Evolutionary conservation across 2,113 vertebrate genomes (phyloP).

Genomic region (Osmerus mordax): DNA sequence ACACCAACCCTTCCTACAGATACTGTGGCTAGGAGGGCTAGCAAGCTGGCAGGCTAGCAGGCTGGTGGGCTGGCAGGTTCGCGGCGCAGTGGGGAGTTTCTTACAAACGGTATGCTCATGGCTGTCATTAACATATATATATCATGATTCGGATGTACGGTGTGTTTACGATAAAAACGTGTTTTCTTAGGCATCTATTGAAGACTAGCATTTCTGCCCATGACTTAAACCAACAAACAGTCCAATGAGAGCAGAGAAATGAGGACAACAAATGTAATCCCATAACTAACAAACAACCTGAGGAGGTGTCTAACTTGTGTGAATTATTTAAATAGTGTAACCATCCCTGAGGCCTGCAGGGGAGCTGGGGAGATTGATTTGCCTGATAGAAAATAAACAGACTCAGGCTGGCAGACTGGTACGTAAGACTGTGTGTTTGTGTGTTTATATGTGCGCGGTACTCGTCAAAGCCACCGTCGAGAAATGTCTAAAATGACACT

Average conservation of each 20-base stretch:
- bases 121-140: too few species aligned
- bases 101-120: too few species aligned
- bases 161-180: too few species aligned
- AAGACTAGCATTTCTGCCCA: slow-evolving; percentile 21
- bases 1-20: slow-evolving; percentile 36
- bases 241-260: slow-evolving; percentile 20
- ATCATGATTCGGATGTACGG: too few species aligned
- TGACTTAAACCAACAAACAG: slow-evolving; percentile 18
- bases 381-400: slow-evolving; percentile 61
- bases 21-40: not conserved
- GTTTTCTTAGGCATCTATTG: too few species aligned
- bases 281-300: slow-evolving; percentile 52
- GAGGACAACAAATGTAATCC: slow-evolving; percentile 3
- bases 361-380: slow-evolving; percentile 53
- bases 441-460: slow-evolving; percentile 16
- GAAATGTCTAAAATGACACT: too few species aligned
- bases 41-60: not conserved
- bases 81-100: too few species aligned
- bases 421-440: slow-evolving; percentile 6
- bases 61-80: not conserved
- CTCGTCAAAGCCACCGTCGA: slow-evolving; percentile 30
- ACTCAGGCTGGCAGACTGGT: slow-evolving; percentile 27
- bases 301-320: slow-evolving; percentile 49
- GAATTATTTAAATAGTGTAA: slow-evolving; percentile 59
- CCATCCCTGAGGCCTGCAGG: slow-evolving; percentile 57